These are phyloP conservation scores for Thera britannica DNA, from an alignment of 2,888 invertebrate species.

Conservation along the genomic window DNA sequence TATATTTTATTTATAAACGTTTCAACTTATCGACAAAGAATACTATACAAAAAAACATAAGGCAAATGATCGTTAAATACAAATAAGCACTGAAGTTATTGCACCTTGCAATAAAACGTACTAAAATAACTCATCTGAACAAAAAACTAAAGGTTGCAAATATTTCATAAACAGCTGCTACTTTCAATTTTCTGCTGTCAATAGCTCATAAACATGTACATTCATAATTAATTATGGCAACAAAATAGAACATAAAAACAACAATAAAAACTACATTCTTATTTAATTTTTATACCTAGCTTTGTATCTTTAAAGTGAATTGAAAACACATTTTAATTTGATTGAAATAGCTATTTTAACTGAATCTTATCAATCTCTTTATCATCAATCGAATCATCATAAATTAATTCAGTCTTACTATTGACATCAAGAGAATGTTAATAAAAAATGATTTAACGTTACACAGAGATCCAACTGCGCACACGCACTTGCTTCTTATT, in stretches of 20 bases:
- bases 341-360: too few relatives aligned
- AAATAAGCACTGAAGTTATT: conserved; percentile 18
- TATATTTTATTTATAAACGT: background rate
- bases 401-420: too few relatives aligned
- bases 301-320: too few relatives aligned
- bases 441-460: background rate
- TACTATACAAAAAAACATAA: conserved; percentile 15
- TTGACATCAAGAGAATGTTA: background rate
- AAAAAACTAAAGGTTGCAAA: conserved; percentile 37
- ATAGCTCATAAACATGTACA: conserved; percentile 46
- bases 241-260: background rate
- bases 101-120: conserved; percentile 28
- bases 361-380: background rate
- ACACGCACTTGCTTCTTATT: conserved; percentile 14
- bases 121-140: conserved; percentile 15
- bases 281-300: too few relatives aligned
- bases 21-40: conserved; percentile 3
- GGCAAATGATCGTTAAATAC: conserved; percentile 28
- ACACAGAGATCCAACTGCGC: conserved; percentile 9
- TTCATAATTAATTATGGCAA: conserved; percentile 27
- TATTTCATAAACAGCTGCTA: conserved; percentile 52
- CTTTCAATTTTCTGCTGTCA: conserved; percentile 54
- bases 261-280: too few relatives aligned
- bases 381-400: background rate
- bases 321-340: too few relatives aligned